phyloP scores from a whole-genome alignment of 1,140 invertebrate species.

The Euura saliciscinereae region DNA sequence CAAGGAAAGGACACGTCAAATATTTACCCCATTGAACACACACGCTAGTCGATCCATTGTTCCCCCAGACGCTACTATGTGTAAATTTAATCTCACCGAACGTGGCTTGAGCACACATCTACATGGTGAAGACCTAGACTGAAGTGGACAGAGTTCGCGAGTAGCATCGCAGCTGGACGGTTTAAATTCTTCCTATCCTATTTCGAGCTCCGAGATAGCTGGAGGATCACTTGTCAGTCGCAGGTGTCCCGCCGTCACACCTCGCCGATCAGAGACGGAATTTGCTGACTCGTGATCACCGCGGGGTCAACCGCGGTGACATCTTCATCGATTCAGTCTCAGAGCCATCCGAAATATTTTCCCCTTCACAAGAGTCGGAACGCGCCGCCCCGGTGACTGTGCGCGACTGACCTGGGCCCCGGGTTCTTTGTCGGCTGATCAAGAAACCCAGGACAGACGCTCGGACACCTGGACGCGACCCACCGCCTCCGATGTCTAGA shows the following conservation, averaged over 20 bases:
- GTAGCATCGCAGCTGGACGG: too few relatives aligned
- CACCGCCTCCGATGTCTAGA: constrained; percentile 30
- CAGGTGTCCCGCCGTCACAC: neutral
- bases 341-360: neutral
- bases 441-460: constrained; percentile 20
- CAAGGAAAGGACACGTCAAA: constrained; percentile 36
- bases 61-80: constrained; percentile 55
- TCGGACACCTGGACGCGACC: constrained; percentile 17
- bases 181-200: too few relatives aligned
- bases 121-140: neutral
- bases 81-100: constrained; percentile 58
- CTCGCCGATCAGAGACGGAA: constrained; percentile 27
- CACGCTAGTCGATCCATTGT: constrained; percentile 46
- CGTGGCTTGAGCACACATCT: constrained; percentile 22
- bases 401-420: constrained; percentile 26
- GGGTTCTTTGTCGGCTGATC: constrained; percentile 17
- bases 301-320: constrained; percentile 44
- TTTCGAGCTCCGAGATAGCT: neutral
- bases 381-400: constrained; percentile 6
- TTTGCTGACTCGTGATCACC: constrained; percentile 39
- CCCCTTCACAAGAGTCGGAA: neutral
- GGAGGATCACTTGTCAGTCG: neutral
- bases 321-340: constrained; percentile 42
- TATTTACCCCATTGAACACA: constrained; percentile 54
- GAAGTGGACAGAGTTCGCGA: neutral